Conservation (phyloP, 1,140 invertebrate genomes). For the Zaprionus ghesquierei region DNA sequence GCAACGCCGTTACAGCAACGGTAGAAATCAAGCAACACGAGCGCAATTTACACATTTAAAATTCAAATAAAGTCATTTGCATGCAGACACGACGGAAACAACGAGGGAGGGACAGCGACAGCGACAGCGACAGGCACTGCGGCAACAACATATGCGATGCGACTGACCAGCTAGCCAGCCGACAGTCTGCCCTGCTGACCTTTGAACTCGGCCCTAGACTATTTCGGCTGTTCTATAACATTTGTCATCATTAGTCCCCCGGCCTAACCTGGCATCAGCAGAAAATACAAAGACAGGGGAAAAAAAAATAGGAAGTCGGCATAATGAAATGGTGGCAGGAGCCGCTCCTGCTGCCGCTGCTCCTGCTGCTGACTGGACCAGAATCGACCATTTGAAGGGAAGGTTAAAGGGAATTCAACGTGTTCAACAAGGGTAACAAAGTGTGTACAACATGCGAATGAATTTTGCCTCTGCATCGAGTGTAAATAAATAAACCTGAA, state of each 20-base stretch:
- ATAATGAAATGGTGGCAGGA: slow-evolving; percentile 3
- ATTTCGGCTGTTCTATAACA: slow-evolving; percentile 55
- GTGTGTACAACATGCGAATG: slow-evolving; percentile 15
- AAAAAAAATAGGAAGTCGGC: slow-evolving; percentile 5
- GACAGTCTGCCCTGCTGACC: slow-evolving; percentile 63
- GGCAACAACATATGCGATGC: slow-evolving; percentile 66
- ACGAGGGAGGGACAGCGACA: not conserved
- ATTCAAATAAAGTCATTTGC: slow-evolving; percentile 81
- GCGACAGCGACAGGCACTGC: slow-evolving; percentile 2
- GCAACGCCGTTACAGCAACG: not conserved
- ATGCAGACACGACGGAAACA: slow-evolving; percentile 68
- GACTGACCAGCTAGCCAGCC: slow-evolving; percentile 25
- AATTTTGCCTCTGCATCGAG: slow-evolving; percentile 1
- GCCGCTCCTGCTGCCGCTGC: slow-evolving; percentile 7
- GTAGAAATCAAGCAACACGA: slow-evolving; percentile 53
- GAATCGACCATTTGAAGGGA: not conserved
- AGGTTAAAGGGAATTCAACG: not conserved
- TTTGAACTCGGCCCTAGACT: slow-evolving; percentile 50
- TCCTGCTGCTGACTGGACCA: slow-evolving; percentile 9
- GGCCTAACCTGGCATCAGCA: slow-evolving; percentile 28
- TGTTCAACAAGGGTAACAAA: slow-evolving; percentile 19
- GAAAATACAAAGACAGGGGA: not conserved
- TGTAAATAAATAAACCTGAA: slow-evolving; percentile 6
- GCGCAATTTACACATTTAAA: slow-evolving; percentile 80
- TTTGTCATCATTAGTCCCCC: slow-evolving; percentile 75